A percentile compares a stretch with the other conserved stretches of the same genome.
These are phyloP conservation scores for Parochlus steinenii DNA, from an alignment of 2,888 invertebrate species.

Conservation along the genomic window DNA sequence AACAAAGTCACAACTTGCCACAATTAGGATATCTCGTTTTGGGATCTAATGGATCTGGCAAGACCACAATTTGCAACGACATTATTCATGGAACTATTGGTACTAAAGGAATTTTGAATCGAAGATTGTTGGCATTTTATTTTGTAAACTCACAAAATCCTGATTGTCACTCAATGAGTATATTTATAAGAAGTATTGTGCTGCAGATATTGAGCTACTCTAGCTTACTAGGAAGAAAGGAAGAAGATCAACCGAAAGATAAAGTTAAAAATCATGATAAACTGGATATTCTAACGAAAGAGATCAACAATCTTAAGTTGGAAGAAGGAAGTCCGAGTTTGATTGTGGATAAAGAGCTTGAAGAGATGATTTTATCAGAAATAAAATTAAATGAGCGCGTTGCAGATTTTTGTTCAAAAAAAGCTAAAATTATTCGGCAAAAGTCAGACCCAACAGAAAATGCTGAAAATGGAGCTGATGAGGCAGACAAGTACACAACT, in stretches of 20 bases:
- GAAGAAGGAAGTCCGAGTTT: slow-evolving; percentile 24
- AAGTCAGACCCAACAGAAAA: slow-evolving; percentile 24
- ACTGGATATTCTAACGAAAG: slow-evolving; percentile 18
- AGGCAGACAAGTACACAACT: slow-evolving; percentile 21
- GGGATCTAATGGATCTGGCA: slow-evolving; percentile 87
- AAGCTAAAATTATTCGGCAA: slow-evolving; percentile 22
- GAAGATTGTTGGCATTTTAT: slow-evolving; percentile 70
- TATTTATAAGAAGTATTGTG: slow-evolving; percentile 70
- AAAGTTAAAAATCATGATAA: slow-evolving; percentile 12
- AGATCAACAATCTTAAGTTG: slow-evolving; percentile 19
- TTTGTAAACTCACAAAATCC: slow-evolving; percentile 76
- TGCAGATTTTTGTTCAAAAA: slow-evolving; percentile 21
- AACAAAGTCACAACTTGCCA: slow-evolving; percentile 11
- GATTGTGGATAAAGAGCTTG: slow-evolving; percentile 25
- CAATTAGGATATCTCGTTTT: slow-evolving; percentile 61
- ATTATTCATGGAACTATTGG: slow-evolving; percentile 30
- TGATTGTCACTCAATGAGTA: slow-evolving; percentile 66
- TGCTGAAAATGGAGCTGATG: slow-evolving; percentile 13
- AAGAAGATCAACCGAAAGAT: slow-evolving; percentile 18
- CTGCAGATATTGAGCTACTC: slow-evolving; percentile 69
- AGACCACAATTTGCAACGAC: slow-evolving; percentile 78
- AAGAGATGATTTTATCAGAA: slow-evolving; percentile 28
- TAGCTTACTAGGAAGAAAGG: slow-evolving; percentile 27
- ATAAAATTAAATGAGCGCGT: slow-evolving; percentile 23
- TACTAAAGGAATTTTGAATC: slow-evolving; percentile 35